Evolutionary conservation across 2,888 invertebrate genomes (phyloP).

Genomic region (Heliconius charithonia): DNA sequence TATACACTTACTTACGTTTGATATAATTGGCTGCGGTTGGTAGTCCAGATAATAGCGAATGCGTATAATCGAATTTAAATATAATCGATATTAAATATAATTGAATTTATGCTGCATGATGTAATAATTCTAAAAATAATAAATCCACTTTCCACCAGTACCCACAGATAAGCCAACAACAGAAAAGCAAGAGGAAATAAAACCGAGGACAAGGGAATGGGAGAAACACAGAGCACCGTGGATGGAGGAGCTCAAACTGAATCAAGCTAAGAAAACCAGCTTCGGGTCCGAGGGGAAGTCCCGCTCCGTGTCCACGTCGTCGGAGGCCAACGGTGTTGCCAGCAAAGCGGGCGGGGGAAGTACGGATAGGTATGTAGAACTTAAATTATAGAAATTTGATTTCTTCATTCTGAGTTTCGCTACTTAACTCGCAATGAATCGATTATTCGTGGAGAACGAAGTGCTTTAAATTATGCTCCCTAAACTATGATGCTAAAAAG

Average conservation of each 20-base stretch:
- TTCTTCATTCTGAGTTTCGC: too few species aligned
- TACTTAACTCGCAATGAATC: too few species aligned
- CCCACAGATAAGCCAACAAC: conserved; percentile 59
- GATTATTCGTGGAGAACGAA: too few species aligned
- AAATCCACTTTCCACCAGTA: conserved; percentile 37
- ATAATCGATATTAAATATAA: too few species aligned
- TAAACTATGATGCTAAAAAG: too few species aligned
- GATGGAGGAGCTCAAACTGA: conserved; percentile 92
- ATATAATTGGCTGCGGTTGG: not conserved
- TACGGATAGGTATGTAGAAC: conserved; percentile 69
- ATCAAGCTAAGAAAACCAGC: conserved; percentile 87
- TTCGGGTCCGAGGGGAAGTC: conserved; percentile 72
- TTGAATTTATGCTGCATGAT: too few species aligned
- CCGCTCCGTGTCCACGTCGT: conserved; percentile 51
- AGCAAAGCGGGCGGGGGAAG: conserved; percentile 58
- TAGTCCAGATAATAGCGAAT: not conserved
- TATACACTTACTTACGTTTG: too few species aligned
- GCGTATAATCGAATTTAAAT: too few species aligned
- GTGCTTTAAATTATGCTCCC: too few species aligned
- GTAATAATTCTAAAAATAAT: not conserved
- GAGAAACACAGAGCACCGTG: conserved; percentile 90
- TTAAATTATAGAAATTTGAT: too few species aligned
- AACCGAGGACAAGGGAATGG: conserved; percentile 87
- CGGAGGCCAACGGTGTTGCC: conserved; percentile 37
- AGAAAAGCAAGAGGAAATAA: conserved; percentile 76